Evolutionary conservation across 2,797 vertebrate genomes (phyloP).

Genomic region (Hemibagrus guttatus): DNA sequence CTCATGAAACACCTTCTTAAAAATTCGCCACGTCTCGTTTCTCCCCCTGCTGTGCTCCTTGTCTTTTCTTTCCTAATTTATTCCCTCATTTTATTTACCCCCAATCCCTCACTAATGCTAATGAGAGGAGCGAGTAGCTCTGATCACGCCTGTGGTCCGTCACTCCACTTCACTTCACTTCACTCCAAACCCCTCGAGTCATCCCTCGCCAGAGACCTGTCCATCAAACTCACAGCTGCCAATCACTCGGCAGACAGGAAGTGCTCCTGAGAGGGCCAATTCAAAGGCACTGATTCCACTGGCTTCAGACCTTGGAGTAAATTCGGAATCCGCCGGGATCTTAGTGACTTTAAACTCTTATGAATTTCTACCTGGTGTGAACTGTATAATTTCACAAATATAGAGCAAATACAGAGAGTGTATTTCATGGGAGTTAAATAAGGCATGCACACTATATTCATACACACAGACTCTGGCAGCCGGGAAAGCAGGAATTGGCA

Average conservation of each 20-base stretch:
- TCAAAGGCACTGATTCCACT: slow-evolving; percentile 47
- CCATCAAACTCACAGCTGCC: slow-evolving; percentile 75
- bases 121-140: slow-evolving; percentile 32
- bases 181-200: slow-evolving; percentile 72
- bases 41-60: slow-evolving; percentile 31
- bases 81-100: slow-evolving; percentile 47
- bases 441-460: slow-evolving; percentile 46
- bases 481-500: slow-evolving; percentile 63
- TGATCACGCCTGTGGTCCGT: slow-evolving; percentile 45
- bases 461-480: slow-evolving; percentile 32
- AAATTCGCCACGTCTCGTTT: slow-evolving; percentile 27
- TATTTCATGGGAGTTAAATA: slow-evolving; percentile 65
- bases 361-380: slow-evolving; percentile 60
- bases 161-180: slow-evolving; percentile 57
- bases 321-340: slow-evolving; percentile 16
- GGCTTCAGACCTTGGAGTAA: slow-evolving; percentile 23
- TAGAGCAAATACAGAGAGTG: slow-evolving; percentile 55
- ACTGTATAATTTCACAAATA: slow-evolving; percentile 55
- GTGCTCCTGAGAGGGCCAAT: slow-evolving; percentile 48
- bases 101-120: slow-evolving; percentile 49
- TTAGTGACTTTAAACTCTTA: slow-evolving; percentile 63
- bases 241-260: slow-evolving; percentile 66
- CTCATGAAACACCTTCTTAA: slow-evolving; percentile 42
- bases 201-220: slow-evolving; percentile 78
- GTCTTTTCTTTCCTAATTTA: slow-evolving; percentile 46